Evolutionary conservation across 2,113 vertebrate genomes (phyloP).

Genomic region (Columba livia): DNA sequence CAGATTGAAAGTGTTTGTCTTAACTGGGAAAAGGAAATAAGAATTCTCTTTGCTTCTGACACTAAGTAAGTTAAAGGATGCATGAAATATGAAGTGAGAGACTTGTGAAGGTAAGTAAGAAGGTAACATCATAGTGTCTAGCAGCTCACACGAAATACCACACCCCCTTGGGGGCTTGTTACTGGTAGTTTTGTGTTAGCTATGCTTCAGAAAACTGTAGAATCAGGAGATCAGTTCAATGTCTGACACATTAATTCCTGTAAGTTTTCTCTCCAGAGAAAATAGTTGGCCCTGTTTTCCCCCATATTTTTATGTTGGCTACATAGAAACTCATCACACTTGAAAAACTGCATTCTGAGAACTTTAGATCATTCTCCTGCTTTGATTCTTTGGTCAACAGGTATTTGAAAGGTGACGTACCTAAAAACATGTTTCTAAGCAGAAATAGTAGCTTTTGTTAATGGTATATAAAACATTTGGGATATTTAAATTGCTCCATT

Average conservation of each 20-base stretch:
- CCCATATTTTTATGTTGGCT: not conserved
- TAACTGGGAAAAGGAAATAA: conserved; percentile 68
- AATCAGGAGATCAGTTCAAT: not conserved
- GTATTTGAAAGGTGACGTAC: not conserved
- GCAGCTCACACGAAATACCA: not conserved
- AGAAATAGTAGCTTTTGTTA: not conserved
- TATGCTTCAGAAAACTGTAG: not conserved
- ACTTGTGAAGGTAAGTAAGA: conserved; percentile 32
- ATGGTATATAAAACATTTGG: not conserved
- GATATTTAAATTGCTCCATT: not conserved
- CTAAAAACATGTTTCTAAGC: not conserved
- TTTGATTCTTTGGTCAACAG: not conserved
- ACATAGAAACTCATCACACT: not conserved
- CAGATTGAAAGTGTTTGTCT: conserved; percentile 75
- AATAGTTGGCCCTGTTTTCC: not conserved
- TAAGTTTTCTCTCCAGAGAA: not conserved
- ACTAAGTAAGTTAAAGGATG: not conserved
- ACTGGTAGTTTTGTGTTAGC: not conserved
- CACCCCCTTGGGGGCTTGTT: not conserved
- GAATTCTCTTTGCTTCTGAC: not conserved
- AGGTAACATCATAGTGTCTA: not conserved
- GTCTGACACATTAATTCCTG: not conserved
- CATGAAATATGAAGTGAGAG: not conserved
- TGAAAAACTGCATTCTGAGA: conserved; percentile 13
- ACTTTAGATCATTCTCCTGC: not conserved